Evolutionary conservation across 2,888 invertebrate species (phyloP).

Genomic region (Acanthoscelides obtectus): DNA sequence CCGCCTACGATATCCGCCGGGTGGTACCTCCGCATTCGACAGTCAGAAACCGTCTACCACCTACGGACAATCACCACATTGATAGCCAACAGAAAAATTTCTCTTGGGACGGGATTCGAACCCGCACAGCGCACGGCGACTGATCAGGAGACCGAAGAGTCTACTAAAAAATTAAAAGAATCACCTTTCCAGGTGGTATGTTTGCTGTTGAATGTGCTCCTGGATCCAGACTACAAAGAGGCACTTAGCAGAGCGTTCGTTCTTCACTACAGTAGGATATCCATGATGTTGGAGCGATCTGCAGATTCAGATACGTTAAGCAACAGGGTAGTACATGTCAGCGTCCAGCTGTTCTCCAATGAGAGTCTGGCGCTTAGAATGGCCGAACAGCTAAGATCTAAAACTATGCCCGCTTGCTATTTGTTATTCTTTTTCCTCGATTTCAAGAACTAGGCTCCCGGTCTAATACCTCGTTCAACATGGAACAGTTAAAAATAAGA

Average conservation of each 20-base stretch:
- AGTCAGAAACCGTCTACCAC: too few species aligned
- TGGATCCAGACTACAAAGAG: constrained; percentile 93
- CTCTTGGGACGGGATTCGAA: too few species aligned
- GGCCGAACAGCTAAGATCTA: constrained; percentile 85
- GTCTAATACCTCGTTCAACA: not conserved
- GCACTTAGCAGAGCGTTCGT: constrained; percentile 92
- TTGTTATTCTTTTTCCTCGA: too few species aligned
- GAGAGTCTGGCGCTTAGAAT: constrained; percentile 86
- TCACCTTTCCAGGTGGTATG: constrained; percentile 62
- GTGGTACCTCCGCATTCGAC: too few species aligned
- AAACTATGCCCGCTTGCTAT: too few species aligned
- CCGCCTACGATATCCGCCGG: too few species aligned
- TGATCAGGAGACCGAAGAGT: too few species aligned
- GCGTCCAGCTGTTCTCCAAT: constrained; percentile 94
- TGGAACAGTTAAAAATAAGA: not conserved
- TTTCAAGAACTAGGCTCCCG: too few species aligned
- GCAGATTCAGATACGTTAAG: constrained; percentile 86
- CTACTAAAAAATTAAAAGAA: too few species aligned
- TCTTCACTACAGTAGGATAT: constrained; percentile 92
- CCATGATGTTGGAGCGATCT: constrained; percentile 82
- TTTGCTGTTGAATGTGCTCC: constrained; percentile 88
- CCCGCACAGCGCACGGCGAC: too few species aligned
- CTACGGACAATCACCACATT: too few species aligned
- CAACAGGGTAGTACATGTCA: constrained; percentile 95
- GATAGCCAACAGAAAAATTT: too few species aligned